These are phyloP conservation scores for Drosophila setosimentum DNA, from an alignment of 2,888 invertebrate genomes.

Conservation along the genomic window DNA sequence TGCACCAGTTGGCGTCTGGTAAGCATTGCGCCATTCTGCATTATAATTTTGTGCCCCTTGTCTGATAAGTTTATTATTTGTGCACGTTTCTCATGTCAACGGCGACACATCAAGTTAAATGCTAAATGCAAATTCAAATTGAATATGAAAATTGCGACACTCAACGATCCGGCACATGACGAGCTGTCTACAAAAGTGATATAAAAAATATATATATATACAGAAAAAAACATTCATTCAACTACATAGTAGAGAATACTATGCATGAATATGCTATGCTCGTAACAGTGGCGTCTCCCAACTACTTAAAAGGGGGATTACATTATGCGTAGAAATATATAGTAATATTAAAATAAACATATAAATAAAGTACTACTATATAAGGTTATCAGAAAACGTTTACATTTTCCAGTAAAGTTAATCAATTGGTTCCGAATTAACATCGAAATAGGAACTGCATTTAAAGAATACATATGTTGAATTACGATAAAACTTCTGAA, in stretches of 20 bases:
- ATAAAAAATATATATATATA: neutral
- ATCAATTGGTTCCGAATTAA: neutral
- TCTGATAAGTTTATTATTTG: conserved; percentile 65
- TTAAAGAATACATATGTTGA: neutral
- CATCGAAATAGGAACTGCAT: neutral
- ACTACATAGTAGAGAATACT: conserved; percentile 26
- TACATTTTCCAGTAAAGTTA: neutral
- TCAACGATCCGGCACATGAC: conserved; percentile 65
- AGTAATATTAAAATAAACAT: too few species aligned
- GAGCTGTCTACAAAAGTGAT: conserved; percentile 65
- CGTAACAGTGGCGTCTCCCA: conserved; percentile 9
- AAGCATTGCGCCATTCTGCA: conserved; percentile 23
- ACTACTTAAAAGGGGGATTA: neutral
- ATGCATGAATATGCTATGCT: conserved; percentile 12
- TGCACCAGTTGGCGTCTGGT: conserved; percentile 23
- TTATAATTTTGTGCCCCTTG: conserved; percentile 28
- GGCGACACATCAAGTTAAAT: conserved; percentile 54
- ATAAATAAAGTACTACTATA: too few species aligned
- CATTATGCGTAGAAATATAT: too few species aligned
- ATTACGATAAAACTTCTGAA: fast-evolving
- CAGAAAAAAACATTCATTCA: conserved; percentile 24
- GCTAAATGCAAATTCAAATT: conserved; percentile 74
- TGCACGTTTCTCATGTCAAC: conserved; percentile 54
- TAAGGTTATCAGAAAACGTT: neutral
- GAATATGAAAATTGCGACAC: conserved; percentile 66